Percentiles rank a stretch among this genome's conserved stretches.
phyloP scores from a whole-genome alignment of 2,888 invertebrate genomes.

The Julus scandinavius region DNA sequence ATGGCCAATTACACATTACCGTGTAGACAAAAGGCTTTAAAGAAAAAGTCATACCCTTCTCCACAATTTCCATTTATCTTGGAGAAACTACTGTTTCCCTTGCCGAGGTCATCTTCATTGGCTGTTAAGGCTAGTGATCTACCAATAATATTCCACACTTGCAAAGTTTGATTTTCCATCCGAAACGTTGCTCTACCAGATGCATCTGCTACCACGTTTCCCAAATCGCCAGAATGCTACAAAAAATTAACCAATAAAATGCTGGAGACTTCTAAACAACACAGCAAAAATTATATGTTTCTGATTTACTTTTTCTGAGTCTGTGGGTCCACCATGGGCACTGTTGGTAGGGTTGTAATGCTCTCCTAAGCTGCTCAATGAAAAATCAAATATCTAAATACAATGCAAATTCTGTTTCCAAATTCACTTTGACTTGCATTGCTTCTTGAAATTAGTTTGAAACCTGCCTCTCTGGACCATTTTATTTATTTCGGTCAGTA shows the following conservation, averaged over 20 bases:
- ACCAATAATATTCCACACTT: slow-evolving; percentile 72
- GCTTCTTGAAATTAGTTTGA: no score
- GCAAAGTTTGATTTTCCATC: slow-evolving; percentile 71
- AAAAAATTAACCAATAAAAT: slow-evolving; percentile 56
- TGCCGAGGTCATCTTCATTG: slow-evolving; percentile 73
- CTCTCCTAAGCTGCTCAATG: slow-evolving; percentile 68
- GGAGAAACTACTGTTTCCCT: slow-evolving; percentile 69
- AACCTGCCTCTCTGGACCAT: no score
- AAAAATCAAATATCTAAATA: no score
- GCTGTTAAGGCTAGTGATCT: slow-evolving; percentile 80
- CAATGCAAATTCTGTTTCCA: no score
- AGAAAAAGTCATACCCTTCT: slow-evolving; percentile 70
- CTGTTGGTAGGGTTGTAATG: slow-evolving; percentile 72
- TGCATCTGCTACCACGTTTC: slow-evolving; percentile 73
- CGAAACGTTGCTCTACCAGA: slow-evolving; percentile 76
- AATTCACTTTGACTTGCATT: no score
- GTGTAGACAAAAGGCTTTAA: slow-evolving; percentile 15
- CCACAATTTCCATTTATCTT: slow-evolving; percentile 75
- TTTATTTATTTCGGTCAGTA: no score
- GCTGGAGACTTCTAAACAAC: slow-evolving; percentile 47
- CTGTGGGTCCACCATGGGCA: slow-evolving; percentile 69
- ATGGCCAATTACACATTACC: slow-evolving; percentile 3
- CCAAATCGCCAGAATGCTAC: slow-evolving; percentile 75
- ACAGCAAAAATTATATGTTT: neutral
- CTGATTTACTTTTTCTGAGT: slow-evolving; percentile 65